Evolutionary conservation across 2,113 vertebrate species (phyloP).

Genomic region (Megaceryle torquata): DNA sequence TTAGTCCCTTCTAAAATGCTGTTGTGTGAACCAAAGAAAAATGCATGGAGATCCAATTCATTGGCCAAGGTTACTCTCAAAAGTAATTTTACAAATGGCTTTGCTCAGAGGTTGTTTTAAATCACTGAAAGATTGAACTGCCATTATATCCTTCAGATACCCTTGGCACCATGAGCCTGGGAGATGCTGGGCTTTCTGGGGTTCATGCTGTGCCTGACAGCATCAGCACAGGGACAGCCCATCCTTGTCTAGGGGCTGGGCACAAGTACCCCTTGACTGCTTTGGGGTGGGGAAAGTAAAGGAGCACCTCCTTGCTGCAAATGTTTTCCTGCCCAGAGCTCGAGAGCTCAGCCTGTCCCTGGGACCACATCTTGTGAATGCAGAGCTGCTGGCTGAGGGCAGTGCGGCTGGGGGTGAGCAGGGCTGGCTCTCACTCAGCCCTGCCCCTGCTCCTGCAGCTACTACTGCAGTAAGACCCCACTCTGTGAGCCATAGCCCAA

Average conservation of each 20-base stretch:
- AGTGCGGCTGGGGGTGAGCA: no score
- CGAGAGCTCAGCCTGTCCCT: background rate
- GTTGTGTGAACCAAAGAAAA: background rate
- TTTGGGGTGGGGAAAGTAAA: background rate
- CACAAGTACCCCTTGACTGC: background rate
- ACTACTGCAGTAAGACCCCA: rapidly evolving
- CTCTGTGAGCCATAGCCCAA: background rate
- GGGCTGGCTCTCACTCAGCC: background rate
- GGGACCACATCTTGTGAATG: no score
- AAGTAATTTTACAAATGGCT: background rate
- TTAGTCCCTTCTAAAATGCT: background rate
- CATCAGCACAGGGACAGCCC: background rate
- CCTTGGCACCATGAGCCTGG: background rate
- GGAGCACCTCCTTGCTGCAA: background rate
- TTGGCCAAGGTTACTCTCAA: background rate
- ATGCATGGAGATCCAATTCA: background rate
- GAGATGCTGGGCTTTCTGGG: background rate
- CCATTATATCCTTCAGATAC: background rate
- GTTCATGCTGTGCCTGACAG: background rate
- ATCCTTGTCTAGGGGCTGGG: background rate
- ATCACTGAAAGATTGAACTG: background rate
- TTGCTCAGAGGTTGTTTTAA: background rate
- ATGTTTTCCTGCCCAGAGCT: background rate
- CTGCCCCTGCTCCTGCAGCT: background rate
- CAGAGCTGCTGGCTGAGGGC: background rate